Conservation (phyloP, 2,888 invertebrate species). For the Melipona bicolor region DNA sequence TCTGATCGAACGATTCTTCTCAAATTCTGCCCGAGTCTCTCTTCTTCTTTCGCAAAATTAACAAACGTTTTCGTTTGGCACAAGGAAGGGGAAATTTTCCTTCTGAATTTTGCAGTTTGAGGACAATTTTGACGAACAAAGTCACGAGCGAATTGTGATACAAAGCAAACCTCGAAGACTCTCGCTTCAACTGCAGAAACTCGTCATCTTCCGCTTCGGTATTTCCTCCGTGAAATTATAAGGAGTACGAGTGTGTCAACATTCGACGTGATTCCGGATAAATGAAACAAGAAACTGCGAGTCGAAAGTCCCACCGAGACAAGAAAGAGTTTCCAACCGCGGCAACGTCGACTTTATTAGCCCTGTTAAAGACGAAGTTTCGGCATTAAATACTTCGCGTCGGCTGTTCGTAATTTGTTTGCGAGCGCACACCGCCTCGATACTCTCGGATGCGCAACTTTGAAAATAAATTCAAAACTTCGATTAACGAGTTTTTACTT, state of each 20-base stretch:
- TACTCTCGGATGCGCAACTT: not conserved
- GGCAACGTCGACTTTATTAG: not conserved
- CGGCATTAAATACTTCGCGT: not conserved
- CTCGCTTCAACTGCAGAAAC: not conserved
- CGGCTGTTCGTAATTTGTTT: not conserved
- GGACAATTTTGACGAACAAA: no score
- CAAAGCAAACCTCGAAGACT: not conserved
- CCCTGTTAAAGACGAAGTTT: not conserved
- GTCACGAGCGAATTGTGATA: not conserved
- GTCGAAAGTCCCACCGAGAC: not conserved
- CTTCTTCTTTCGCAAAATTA: not conserved
- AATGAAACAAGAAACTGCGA: constrained; percentile 5
- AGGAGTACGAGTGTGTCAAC: not conserved
- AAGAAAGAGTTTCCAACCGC: not conserved
- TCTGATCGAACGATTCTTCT: not conserved
- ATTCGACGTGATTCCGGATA: not conserved
- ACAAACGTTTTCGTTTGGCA: not conserved
- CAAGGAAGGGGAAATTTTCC: not conserved
- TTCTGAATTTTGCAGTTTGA: not conserved
- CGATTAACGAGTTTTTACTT: not conserved
- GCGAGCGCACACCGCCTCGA: not conserved
- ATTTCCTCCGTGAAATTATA: not conserved
- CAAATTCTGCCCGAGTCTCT: not conserved
- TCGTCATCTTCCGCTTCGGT: not conserved
- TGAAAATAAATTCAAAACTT: not conserved